Conservation (phyloP, 1,140 invertebrate genomes). For the Planococcus citri region DNA sequence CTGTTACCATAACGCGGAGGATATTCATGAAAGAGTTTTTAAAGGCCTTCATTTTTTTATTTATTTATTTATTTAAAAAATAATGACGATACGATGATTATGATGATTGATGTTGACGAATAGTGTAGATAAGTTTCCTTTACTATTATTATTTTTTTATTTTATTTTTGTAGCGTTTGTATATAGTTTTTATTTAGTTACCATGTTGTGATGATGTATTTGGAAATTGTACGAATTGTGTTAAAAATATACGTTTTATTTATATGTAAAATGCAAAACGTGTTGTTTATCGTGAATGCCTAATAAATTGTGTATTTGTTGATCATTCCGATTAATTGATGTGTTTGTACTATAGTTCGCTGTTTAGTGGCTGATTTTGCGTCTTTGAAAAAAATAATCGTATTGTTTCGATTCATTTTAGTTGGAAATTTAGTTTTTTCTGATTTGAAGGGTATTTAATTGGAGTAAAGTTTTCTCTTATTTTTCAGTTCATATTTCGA, state of each 20-base stretch:
- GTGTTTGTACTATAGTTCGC: background rate
- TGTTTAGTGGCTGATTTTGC: too few relatives aligned
- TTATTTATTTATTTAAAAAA: slow-evolving; percentile 9
- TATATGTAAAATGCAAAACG: background rate
- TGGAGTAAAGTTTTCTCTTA: too few relatives aligned
- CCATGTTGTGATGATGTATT: slow-evolving; percentile 16
- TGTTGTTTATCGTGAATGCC: background rate
- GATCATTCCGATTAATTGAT: background rate
- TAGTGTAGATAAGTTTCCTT: slow-evolving; percentile 1
- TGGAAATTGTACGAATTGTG: slow-evolving; percentile 12
- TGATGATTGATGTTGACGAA: too few relatives aligned
- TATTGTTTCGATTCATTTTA: too few relatives aligned
- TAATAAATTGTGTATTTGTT: slow-evolving; percentile 1
- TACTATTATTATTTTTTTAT: background rate
- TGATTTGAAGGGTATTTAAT: too few relatives aligned
- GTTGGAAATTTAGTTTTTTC: too few relatives aligned
- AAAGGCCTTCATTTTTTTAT: slow-evolving; percentile 12
- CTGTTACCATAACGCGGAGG: slow-evolving; percentile 9
- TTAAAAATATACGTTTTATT: background rate
- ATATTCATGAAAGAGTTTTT: background rate
- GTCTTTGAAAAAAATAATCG: too few relatives aligned
- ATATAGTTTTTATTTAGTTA: slow-evolving; percentile 18
- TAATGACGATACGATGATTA: too few relatives aligned
- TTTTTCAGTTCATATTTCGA: too few relatives aligned
- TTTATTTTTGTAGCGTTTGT: slow-evolving; percentile 1